These are phyloP conservation scores for Andrena minutula DNA, from an alignment of 2,888 invertebrate genomes.

Conservation along the genomic window DNA sequence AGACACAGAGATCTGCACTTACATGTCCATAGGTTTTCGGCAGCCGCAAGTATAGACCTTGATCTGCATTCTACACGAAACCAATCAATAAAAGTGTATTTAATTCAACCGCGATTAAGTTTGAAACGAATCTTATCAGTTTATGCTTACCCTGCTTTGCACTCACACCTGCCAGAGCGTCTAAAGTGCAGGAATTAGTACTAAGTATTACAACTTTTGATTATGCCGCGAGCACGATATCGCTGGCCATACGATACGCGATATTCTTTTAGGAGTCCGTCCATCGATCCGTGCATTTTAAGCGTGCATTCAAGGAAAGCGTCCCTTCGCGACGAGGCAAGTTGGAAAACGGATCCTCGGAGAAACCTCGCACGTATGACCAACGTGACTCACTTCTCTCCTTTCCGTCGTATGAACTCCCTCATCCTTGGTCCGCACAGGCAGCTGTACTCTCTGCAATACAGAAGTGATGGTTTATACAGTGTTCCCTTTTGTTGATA, in stretches of 20 bases:
- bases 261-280: constrained; percentile 37
- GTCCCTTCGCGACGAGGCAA: background rate
- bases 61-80: constrained; percentile 42
- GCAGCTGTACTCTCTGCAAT: constrained; percentile 60
- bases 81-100: background rate
- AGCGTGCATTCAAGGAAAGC: too few relatives aligned
- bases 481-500: background rate
- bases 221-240: constrained; percentile 50
- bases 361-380: constrained; percentile 61
- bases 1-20: constrained; percentile 23
- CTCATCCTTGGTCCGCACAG: constrained; percentile 65
- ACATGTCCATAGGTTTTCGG: constrained; percentile 52
- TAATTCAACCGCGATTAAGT: background rate
- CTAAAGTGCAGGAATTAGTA: constrained; percentile 73
- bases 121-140: background rate
- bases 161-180: constrained; percentile 72
- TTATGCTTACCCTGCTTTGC: constrained; percentile 71
- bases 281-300: too few relatives aligned
- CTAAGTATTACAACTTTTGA: constrained; percentile 74
- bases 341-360: constrained; percentile 4
- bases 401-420: constrained; percentile 57
- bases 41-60: constrained; percentile 70
- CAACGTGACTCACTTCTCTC: constrained; percentile 73
- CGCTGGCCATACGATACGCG: constrained; percentile 63
- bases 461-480: constrained; percentile 5